phyloP scores from a whole-genome alignment of 2,797 vertebrate species.

The Sebastes paucispinis region DNA sequence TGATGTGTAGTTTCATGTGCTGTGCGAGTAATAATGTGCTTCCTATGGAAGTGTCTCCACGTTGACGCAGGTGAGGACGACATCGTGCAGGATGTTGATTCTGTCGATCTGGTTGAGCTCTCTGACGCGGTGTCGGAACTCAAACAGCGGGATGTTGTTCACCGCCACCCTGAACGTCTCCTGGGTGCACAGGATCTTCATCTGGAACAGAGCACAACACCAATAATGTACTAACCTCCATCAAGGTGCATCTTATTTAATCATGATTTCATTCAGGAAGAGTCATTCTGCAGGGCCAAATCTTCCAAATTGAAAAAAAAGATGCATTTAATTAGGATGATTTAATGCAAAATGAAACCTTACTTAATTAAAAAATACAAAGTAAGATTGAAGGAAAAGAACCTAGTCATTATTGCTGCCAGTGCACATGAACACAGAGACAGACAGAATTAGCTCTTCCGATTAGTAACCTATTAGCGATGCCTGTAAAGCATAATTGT shows the following conservation, averaged over 20 bases:
- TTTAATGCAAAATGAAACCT: not conserved
- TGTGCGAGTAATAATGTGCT: not conserved
- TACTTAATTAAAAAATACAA: not conserved
- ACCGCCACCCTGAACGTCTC: conserved; percentile 89
- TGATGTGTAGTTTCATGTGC: not conserved
- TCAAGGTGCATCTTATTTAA: not conserved
- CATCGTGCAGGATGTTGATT: conserved; percentile 86
- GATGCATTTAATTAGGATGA: not conserved
- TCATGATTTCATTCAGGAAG: not conserved
- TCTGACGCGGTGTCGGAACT: conserved; percentile 87
- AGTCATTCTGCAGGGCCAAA: not conserved
- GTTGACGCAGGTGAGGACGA: conserved; percentile 82
- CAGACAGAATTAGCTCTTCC: conserved; percentile 15
- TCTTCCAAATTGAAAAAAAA: not conserved
- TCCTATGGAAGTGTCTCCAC: conserved; percentile 80
- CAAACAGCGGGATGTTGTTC: conserved; percentile 87
- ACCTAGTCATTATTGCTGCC: not conserved
- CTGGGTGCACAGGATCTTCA: conserved; percentile 83
- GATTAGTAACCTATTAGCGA: conserved; percentile 7
- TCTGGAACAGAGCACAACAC: conserved; percentile 66
- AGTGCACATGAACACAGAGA: not conserved
- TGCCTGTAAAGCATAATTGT: conserved; percentile 27
- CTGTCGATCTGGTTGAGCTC: conserved; percentile 85
- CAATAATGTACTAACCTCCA: not conserved
- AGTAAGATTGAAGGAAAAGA: not conserved